Conservation (phyloP, 2,113 vertebrate genomes). For the Axis porcinus region DNA sequence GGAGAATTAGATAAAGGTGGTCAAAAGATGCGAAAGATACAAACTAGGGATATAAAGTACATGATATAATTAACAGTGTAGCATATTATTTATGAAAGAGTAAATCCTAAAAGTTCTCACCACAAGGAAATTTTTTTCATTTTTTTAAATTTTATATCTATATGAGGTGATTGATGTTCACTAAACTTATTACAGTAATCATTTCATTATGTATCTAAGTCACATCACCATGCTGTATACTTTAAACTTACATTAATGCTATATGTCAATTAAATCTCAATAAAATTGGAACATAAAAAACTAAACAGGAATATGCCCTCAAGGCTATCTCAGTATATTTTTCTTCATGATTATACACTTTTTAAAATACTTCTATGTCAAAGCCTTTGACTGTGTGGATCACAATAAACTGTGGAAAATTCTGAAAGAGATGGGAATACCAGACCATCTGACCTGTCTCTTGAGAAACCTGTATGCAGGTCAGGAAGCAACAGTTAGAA, state of each 20-base stretch:
- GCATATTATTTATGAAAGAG: not conserved
- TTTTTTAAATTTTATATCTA: not conserved
- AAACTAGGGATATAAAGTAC: not conserved
- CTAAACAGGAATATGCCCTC: not conserved
- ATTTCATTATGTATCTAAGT: not conserved
- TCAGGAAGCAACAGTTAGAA: too few species aligned
- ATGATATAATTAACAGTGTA: not conserved
- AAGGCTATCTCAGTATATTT: not conserved
- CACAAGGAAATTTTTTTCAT: not conserved
- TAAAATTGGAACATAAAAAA: not conserved
- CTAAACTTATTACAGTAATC: not conserved
- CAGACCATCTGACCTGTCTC: too few species aligned
- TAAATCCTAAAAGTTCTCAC: not conserved
- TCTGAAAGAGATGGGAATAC: too few species aligned
- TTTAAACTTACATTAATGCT: not conserved
- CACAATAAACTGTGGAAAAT: too few species aligned
- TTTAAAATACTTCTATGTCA: not conserved
- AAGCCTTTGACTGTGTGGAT: too few species aligned
- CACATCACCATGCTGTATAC: not conserved
- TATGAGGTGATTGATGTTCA: not conserved
- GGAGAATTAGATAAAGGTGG: not conserved
- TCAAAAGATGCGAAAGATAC: not conserved
- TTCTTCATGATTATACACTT: not conserved
- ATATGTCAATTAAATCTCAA: not conserved
- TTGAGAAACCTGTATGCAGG: too few species aligned